Evolutionary conservation across 2,888 invertebrate genomes (phyloP).

Genomic region (Rugalucina vietnamica): DNA sequence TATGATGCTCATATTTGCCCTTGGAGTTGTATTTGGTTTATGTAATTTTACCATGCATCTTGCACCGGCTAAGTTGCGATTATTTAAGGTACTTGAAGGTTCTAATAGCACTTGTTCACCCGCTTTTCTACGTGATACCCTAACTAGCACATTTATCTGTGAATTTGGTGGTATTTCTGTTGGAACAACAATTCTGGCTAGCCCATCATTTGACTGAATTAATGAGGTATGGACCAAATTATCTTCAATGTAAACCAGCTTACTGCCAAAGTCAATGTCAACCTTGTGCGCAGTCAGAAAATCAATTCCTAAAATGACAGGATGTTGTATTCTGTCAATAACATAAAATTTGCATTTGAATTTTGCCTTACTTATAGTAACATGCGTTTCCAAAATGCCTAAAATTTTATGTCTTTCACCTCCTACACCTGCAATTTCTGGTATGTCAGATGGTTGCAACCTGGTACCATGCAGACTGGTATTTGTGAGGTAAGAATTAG

Average conservation of each 20-base stretch:
- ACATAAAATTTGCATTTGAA: not conserved
- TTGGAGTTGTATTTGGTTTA: slow-evolving; percentile 1
- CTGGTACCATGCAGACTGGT: not conserved
- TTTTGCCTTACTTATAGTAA: not conserved
- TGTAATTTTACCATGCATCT: not conserved
- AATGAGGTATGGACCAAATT: not conserved
- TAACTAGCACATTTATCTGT: not conserved
- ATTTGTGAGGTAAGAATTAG: not conserved
- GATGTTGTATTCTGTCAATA: not conserved
- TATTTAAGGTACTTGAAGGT: not conserved
- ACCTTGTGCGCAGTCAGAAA: not conserved
- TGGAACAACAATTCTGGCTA: not conserved
- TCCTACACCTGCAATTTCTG: not conserved
- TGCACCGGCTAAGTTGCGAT: not conserved
- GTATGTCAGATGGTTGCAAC: not conserved
- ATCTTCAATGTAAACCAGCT: not conserved
- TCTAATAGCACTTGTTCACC: not conserved
- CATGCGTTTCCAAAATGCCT: not conserved
- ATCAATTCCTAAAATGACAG: slow-evolving; percentile 10
- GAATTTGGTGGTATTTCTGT: not conserved
- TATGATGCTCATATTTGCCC: not conserved
- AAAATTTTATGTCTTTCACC: not conserved
- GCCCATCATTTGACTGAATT: not conserved
- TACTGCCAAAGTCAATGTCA: slow-evolving; percentile 3
- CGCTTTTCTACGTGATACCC: not conserved